These are phyloP conservation scores for Lamprologus speciosus DNA, from an alignment of 2,113 vertebrate species.

Conservation along the genomic window DNA sequence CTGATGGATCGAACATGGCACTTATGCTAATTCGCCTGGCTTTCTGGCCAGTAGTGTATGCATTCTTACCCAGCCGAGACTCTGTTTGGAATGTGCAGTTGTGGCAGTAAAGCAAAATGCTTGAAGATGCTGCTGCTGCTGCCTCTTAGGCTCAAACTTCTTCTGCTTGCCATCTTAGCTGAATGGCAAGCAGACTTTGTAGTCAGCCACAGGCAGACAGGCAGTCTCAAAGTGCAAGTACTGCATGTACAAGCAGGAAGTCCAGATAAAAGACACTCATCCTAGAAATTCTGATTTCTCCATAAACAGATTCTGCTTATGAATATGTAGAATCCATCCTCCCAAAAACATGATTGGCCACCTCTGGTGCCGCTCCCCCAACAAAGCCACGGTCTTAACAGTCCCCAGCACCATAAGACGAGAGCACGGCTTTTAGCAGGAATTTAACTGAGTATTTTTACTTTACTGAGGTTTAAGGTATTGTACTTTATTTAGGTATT, in stretches of 20 bases:
- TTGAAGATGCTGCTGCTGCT: not conserved
- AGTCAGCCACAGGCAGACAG: not conserved
- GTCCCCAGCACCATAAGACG: not conserved
- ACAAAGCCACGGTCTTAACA: not conserved
- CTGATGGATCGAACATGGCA: slow-evolving; percentile 86
- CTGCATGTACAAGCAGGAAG: not conserved
- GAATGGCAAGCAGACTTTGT: slow-evolving; percentile 1
- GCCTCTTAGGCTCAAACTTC: not conserved
- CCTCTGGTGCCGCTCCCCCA: not conserved
- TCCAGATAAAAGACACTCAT: not conserved
- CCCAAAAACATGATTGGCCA: not conserved
- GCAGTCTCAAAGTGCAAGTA: not conserved
- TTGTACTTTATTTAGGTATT: not conserved
- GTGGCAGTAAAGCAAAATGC: slow-evolving; percentile 29
- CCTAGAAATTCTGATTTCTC: not conserved
- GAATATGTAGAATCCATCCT: not conserved
- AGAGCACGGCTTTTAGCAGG: not conserved
- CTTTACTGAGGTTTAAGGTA: not conserved
- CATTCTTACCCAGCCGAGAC: slow-evolving; percentile 54
- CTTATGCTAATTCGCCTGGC: slow-evolving; percentile 82
- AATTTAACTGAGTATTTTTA: not conserved
- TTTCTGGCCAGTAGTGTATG: slow-evolving; percentile 52
- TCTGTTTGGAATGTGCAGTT: slow-evolving; percentile 61
- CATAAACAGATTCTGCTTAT: not conserved
- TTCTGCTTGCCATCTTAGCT: not conserved